Conservation (phyloP, 1,140 invertebrate genomes). For the Nixonia krombeini region DNA sequence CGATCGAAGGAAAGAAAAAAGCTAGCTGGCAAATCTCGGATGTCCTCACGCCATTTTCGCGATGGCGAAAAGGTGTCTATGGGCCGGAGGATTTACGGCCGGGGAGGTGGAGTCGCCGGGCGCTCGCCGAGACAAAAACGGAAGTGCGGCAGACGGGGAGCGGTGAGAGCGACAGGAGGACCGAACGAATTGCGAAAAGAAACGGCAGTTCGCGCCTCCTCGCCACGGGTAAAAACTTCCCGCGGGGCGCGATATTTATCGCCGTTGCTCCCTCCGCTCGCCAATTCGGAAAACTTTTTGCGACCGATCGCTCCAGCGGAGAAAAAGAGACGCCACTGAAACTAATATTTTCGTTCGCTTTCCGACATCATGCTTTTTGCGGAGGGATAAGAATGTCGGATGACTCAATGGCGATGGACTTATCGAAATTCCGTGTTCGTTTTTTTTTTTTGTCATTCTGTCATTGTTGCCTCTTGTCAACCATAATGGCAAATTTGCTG, state of each 20-base stretch:
- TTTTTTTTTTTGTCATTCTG: no score
- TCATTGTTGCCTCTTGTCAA: no score
- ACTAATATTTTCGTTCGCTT: no score
- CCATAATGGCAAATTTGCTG: no score
- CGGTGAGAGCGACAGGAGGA: background rate
- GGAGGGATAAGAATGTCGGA: no score
- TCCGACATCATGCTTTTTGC: no score
- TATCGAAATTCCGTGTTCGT: no score
- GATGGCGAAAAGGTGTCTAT: constrained; percentile 40
- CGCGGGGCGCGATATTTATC: constrained; percentile 48
- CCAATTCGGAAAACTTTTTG: background rate
- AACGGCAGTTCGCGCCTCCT: constrained; percentile 43
- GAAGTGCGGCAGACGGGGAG: constrained; percentile 26
- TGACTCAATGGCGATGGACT: no score
- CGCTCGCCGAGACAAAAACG: constrained; percentile 43
- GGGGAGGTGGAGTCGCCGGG: constrained; percentile 30
- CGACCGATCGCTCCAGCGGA: background rate
- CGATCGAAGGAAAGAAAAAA: constrained; percentile 5
- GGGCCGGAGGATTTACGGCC: constrained; percentile 50
- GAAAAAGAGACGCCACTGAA: no score
- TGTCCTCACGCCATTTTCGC: constrained; percentile 45
- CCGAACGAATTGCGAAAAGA: constrained; percentile 10
- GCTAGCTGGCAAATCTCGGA: no score
- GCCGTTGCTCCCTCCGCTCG: constrained; percentile 3
- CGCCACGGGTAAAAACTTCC: constrained; percentile 51